A percentile compares a stretch with the other conserved stretches of the same genome.
These are phyloP conservation scores for Synanthedon tipuliformis DNA, from an alignment of 2,888 invertebrate species.

Conservation along the genomic window DNA sequence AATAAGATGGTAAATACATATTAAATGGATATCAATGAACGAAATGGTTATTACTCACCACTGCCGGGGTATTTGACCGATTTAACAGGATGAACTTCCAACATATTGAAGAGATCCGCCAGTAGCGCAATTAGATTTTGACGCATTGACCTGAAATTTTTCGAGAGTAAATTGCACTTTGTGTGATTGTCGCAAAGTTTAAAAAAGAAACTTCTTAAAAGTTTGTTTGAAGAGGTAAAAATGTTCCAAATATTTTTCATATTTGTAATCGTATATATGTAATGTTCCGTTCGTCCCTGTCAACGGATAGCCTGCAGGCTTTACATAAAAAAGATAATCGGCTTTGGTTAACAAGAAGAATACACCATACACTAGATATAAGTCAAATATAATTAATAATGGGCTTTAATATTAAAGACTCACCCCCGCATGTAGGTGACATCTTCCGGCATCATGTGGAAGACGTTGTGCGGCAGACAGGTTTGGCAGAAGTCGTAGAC, in stretches of 20 bases:
- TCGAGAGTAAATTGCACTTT: no score
- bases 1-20: slow-evolving; percentile 18
- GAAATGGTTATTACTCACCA: slow-evolving; percentile 38
- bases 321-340: no score
- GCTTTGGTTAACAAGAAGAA: no score
- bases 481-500: slow-evolving; percentile 88
- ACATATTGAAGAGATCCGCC: slow-evolving; percentile 92
- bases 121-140: slow-evolving; percentile 91
- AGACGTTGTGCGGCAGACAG: slow-evolving; percentile 87
- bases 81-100: slow-evolving; percentile 93
- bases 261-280: no score
- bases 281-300: no score
- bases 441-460: slow-evolving; percentile 96
- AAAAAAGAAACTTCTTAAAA: no score
- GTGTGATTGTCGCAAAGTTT: no score
- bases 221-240: no score
- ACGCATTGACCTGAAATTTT: slow-evolving; percentile 82
- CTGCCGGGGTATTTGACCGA: slow-evolving; percentile 87
- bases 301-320: no score
- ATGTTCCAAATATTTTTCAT: no score
- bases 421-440: slow-evolving; percentile 93
- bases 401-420: no score
- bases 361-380: no score
- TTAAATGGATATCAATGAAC: not conserved
- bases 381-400: not conserved